These are phyloP conservation scores for Alca torda DNA, from an alignment of 2,797 vertebrate genomes.

Conservation along the genomic window DNA sequence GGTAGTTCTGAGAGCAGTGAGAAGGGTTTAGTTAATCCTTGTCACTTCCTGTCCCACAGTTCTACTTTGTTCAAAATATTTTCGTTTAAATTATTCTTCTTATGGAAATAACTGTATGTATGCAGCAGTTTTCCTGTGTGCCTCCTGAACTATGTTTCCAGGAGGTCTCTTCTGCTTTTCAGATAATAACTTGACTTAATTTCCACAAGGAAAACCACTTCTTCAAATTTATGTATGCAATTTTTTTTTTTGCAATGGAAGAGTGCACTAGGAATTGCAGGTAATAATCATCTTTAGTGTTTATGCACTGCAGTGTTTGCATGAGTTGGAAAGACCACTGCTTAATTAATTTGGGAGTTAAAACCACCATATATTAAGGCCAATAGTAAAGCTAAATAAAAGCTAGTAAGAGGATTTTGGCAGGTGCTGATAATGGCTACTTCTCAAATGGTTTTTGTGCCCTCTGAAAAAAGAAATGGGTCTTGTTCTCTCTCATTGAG, in stretches of 20 bases:
- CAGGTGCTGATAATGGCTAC: background rate
- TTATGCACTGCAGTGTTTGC: background rate
- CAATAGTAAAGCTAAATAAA: background rate
- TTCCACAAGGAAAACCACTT: background rate
- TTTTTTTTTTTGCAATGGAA: background rate
- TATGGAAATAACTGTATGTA: background rate
- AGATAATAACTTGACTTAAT: background rate
- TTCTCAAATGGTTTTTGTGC: background rate
- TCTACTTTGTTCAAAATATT: background rate
- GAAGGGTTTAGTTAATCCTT: background rate
- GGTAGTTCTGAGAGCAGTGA: background rate
- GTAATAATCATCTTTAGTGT: background rate
- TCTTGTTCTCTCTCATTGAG: background rate
- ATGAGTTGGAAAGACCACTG: background rate
- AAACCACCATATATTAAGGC: background rate
- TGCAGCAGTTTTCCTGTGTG: background rate
- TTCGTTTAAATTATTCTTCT: background rate
- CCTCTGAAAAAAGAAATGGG: background rate
- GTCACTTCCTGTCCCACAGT: background rate
- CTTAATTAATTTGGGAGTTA: background rate
- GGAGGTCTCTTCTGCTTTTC: background rate
- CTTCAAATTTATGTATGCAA: background rate
- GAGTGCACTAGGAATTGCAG: background rate
- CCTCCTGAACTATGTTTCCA: background rate
- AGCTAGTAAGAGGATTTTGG: background rate